These are phyloP conservation scores for Dallia pectoralis DNA, from an alignment of 2,797 vertebrate genomes.

Conservation along the genomic window DNA sequence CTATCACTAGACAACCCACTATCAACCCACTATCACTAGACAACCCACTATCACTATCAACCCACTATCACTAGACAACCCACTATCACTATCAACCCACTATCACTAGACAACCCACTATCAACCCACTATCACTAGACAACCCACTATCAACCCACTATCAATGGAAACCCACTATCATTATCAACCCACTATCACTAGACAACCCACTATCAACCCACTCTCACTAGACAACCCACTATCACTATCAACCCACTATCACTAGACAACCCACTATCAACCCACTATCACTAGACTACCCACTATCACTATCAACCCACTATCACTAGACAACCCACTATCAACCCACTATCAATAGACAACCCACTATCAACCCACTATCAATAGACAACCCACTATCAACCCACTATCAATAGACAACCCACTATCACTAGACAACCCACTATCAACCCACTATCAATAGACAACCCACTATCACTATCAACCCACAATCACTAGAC, in stretches of 20 bases:
- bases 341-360: slow-evolving; percentile 48
- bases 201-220: slow-evolving; percentile 50
- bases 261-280: slow-evolving; percentile 47
- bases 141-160: slow-evolving; percentile 48
- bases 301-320: slow-evolving; percentile 37
- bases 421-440: slow-evolving; percentile 53
- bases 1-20: no score
- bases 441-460: slow-evolving; percentile 44
- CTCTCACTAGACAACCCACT: slow-evolving; percentile 51
- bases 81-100: slow-evolving; percentile 37
- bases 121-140: slow-evolving; percentile 48
- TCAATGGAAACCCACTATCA: slow-evolving; percentile 43
- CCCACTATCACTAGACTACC: slow-evolving; percentile 53
- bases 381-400: slow-evolving; percentile 55
- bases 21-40: slow-evolving; percentile 47
- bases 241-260: slow-evolving; percentile 49
- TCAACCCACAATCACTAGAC: slow-evolving; percentile 48
- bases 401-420: no score
- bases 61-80: slow-evolving; percentile 53
- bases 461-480: slow-evolving; percentile 51
- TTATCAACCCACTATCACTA: slow-evolving; percentile 47
- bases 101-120: slow-evolving; percentile 52
- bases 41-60: slow-evolving; percentile 49
- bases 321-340: slow-evolving; percentile 52
- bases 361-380: slow-evolving; percentile 48